Conservation (phyloP, 2,888 invertebrate species). For the Ceramica pisi region DNA sequence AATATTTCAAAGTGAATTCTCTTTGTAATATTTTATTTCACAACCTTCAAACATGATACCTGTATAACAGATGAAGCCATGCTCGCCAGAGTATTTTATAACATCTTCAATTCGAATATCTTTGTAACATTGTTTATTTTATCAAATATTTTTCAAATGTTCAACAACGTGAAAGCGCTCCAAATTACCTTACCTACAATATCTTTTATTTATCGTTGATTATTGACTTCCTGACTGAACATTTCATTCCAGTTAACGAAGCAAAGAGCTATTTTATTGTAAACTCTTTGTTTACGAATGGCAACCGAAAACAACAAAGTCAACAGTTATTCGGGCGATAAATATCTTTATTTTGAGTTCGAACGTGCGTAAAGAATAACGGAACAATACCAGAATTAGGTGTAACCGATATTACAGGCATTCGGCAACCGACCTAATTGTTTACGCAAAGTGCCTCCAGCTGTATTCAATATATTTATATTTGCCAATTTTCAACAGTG, state of each 20-base stretch:
- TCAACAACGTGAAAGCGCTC: slow-evolving; percentile 24
- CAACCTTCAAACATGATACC: neutral
- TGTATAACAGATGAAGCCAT: slow-evolving; percentile 23
- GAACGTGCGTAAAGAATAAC: slow-evolving; percentile 60
- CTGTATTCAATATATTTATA: slow-evolving; percentile 54
- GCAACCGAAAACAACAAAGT: slow-evolving; percentile 54
- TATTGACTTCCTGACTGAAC: slow-evolving; percentile 57
- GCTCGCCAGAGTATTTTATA: slow-evolving; percentile 5
- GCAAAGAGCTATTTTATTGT: slow-evolving; percentile 59
- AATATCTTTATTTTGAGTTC: slow-evolving; percentile 62
- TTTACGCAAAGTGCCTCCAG: slow-evolving; percentile 48
- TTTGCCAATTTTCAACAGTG: slow-evolving; percentile 41
- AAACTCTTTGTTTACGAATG: slow-evolving; percentile 57
- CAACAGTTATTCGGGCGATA: slow-evolving; percentile 62
- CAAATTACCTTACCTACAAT: slow-evolving; percentile 40
- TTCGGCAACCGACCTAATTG: slow-evolving; percentile 45
- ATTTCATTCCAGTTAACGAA: slow-evolving; percentile 55
- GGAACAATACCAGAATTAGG: slow-evolving; percentile 63
- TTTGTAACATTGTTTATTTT: slow-evolving; percentile 17
- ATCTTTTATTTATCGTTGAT: slow-evolving; percentile 55
- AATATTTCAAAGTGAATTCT: slow-evolving; percentile 1
- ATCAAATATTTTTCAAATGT: slow-evolving; percentile 21
- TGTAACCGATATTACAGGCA: slow-evolving; percentile 55
- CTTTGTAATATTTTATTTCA: slow-evolving; percentile 7
- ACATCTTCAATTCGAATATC: slow-evolving; percentile 16